Percentiles rank a stretch among this genome's conserved stretches.
Conservation (phyloP, 1,140 invertebrate species). For the Drosophila elegans region DNA sequence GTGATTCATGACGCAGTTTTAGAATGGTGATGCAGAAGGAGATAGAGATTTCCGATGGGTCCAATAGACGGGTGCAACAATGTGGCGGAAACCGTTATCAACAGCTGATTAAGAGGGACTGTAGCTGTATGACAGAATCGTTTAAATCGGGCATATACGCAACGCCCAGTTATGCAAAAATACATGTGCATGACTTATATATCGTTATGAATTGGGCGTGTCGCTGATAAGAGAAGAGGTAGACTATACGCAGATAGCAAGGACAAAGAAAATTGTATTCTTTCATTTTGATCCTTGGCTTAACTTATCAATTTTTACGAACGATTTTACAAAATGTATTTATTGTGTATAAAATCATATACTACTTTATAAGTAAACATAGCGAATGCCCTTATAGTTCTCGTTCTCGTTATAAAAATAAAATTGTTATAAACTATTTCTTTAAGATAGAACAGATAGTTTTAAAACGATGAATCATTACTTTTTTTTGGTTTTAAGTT, state of each 20-base stretch:
- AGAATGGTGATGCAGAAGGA: slow-evolving; percentile 3
- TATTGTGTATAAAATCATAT: not conserved
- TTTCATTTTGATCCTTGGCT: not conserved
- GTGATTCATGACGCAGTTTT: slow-evolving; percentile 68
- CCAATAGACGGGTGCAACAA: slow-evolving; percentile 29
- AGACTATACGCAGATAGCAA: not conserved
- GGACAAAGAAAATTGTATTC: not conserved
- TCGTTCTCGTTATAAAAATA: no score
- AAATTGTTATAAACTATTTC: no score
- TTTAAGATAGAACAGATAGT: no score
- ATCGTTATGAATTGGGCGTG: slow-evolving; percentile 50
- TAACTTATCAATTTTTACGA: not conserved
- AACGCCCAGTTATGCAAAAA: slow-evolving; percentile 35
- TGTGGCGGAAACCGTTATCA: slow-evolving; percentile 30
- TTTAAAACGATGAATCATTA: no score
- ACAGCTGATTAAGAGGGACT: slow-evolving; percentile 8
- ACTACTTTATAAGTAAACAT: not conserved
- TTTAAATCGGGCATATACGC: slow-evolving; percentile 42
- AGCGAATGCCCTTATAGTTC: no score
- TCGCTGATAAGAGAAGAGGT: slow-evolving; percentile 20
- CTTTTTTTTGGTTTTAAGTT: not conserved
- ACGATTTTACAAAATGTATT: not conserved
- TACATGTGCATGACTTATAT: slow-evolving; percentile 47
- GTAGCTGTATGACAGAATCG: slow-evolving; percentile 50
- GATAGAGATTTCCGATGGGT: slow-evolving; percentile 1